phyloP scores from a whole-genome alignment of 1,140 invertebrate genomes.

The Drosophila nigrodunni region DNA sequence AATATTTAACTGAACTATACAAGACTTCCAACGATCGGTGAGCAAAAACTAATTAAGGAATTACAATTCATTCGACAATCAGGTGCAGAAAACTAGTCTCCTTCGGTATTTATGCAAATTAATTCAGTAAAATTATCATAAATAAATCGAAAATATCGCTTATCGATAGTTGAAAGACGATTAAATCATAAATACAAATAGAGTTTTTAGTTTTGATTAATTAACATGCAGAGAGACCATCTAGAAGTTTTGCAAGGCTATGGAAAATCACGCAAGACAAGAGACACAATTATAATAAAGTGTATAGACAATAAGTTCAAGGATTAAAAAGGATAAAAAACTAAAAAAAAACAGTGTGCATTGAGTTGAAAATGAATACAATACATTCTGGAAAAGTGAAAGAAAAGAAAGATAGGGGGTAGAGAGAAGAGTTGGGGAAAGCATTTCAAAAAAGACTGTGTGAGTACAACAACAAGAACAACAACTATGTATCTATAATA shows the following conservation, averaged over 20 bases:
- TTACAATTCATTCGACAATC: constrained; percentile 75
- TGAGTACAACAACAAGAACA: constrained; percentile 82
- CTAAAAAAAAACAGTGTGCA: constrained; percentile 5
- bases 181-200: constrained; percentile 27
- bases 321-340: constrained; percentile 22
- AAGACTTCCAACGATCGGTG: constrained; percentile 45
- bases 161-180: constrained; percentile 9
- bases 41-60: constrained; percentile 55
- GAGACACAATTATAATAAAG: constrained; percentile 43
- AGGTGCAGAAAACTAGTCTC: constrained; percentile 70
- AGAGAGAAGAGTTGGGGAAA: constrained; percentile 15
- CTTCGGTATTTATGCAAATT: constrained; percentile 56
- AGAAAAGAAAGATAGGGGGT: not conserved
- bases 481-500: constrained; percentile 82
- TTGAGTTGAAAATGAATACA: constrained; percentile 16
- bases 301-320: constrained; percentile 25
- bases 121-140: constrained; percentile 30
- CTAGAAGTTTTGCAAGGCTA: constrained; percentile 70
- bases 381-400: not conserved
- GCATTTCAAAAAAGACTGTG: constrained; percentile 44
- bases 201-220: constrained; percentile 29
- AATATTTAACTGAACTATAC: constrained; percentile 33
- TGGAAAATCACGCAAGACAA: constrained; percentile 76
- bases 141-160: constrained; percentile 8
- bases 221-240: constrained; percentile 73